Conservation (phyloP, 2,113 vertebrate genomes). For the Pomatostomus ruficeps region DNA sequence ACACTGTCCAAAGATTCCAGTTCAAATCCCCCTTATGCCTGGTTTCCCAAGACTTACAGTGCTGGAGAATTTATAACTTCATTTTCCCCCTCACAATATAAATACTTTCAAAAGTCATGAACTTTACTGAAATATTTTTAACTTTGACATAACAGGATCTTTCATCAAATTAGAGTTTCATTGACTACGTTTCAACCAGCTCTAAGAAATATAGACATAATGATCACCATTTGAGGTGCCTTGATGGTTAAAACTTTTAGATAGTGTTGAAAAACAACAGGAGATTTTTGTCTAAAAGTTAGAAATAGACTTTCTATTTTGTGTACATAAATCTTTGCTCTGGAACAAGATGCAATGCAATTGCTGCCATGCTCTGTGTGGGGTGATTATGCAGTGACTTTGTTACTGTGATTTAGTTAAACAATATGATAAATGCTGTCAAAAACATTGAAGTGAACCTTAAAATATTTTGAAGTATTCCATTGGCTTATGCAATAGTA, state of each 20-base stretch:
- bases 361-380: not conserved
- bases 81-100: not conserved
- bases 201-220: not conserved
- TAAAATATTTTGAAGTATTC: not conserved
- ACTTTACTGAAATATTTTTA: not conserved
- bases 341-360: not conserved
- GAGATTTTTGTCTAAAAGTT: not conserved
- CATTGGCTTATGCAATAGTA: not conserved
- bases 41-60: not conserved
- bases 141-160: not conserved
- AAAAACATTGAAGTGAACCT: not conserved
- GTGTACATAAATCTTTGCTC: not conserved
- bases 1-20: not conserved
- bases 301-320: not conserved
- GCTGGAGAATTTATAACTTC: not conserved
- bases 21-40: not conserved
- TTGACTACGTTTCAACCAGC: not conserved
- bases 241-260: not conserved
- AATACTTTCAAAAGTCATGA: not conserved
- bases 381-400: not conserved
- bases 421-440: not conserved
- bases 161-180: not conserved
- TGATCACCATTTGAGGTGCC: not conserved
- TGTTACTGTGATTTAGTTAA: not conserved
- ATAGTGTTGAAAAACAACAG: not conserved